These are phyloP conservation scores for Poecilus cupreus DNA, from an alignment of 2,888 invertebrate genomes.

Conservation along the genomic window DNA sequence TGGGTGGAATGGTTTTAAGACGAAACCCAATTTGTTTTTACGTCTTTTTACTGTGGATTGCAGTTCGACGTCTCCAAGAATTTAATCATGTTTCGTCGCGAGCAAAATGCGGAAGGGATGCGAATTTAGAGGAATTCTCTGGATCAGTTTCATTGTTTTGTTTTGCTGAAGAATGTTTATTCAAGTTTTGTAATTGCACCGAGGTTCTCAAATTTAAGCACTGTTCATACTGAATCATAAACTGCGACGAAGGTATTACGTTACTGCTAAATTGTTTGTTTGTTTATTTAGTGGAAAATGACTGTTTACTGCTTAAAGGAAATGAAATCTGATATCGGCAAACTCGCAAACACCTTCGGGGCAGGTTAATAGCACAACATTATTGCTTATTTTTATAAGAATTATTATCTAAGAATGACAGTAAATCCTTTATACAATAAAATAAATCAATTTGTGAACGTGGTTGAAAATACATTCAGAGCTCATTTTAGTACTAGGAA, in stretches of 20 bases:
- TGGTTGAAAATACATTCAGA: too few relatives aligned
- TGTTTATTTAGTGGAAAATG: constrained; percentile 4
- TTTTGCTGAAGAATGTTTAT: constrained; percentile 21
- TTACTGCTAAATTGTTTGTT: background rate
- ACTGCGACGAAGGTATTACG: background rate
- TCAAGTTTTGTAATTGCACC: background rate
- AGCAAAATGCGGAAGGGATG: background rate
- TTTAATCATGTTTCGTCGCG: constrained; percentile 31
- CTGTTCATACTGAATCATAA: constrained; percentile 1
- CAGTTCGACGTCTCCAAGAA: constrained; percentile 35
- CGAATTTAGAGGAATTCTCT: constrained; percentile 14
- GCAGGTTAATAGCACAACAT: background rate
- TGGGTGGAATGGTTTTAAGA: background rate
- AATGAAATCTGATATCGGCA: constrained; percentile 5
- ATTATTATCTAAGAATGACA: too few relatives aligned
- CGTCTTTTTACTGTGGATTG: constrained; percentile 15
- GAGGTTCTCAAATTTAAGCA: background rate
- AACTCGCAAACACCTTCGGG: background rate
- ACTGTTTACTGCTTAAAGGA: background rate
- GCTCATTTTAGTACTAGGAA: too few relatives aligned
- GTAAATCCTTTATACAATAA: too few relatives aligned
- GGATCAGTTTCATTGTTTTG: constrained; percentile 39
- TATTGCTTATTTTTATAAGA: too few relatives aligned
- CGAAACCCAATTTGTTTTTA: constrained; percentile 34
- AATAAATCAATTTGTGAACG: too few relatives aligned